phyloP scores from a whole-genome alignment of 2,113 vertebrate species.

The Pogona vitticeps region DNA sequence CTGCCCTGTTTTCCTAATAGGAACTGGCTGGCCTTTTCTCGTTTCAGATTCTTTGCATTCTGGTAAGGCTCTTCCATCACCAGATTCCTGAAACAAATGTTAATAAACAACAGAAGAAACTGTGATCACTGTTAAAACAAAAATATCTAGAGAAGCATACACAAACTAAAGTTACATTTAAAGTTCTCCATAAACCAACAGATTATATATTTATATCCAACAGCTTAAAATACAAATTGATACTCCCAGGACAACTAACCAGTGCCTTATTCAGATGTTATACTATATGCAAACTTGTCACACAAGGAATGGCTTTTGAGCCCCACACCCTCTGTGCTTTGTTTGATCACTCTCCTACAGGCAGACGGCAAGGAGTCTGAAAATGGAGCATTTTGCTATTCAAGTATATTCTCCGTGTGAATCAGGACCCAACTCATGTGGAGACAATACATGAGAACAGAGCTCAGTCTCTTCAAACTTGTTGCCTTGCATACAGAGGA shows the following conservation, averaged over 20 bases:
- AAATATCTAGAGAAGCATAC: background rate
- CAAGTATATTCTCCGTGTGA: no score
- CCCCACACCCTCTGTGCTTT: no score
- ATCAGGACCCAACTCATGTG: no score
- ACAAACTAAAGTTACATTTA: background rate
- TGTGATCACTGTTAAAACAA: background rate
- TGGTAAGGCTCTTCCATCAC: slow-evolving; percentile 70
- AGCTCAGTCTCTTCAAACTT: no score
- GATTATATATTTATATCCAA: background rate
- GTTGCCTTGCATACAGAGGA: no score
- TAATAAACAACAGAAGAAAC: fast-evolving
- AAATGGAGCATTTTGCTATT: no score
- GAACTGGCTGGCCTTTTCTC: slow-evolving; percentile 76
- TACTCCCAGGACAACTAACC: background rate
- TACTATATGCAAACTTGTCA: no score
- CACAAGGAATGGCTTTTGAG: no score
- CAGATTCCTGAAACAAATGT: slow-evolving; percentile 70
- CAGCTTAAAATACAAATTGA: background rate
- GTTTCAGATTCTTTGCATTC: slow-evolving; percentile 76
- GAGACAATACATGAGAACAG: no score
- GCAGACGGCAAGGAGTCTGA: no score
- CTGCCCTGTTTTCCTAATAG: slow-evolving; percentile 75
- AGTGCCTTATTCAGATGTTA: background rate
- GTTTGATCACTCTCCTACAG: no score
- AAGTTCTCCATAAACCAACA: no score